Evolutionary conservation across 2,888 invertebrate genomes (phyloP), one percentile per base, ranked within the genome.

Genomic region (Emmelina monodactyla): DNA sequence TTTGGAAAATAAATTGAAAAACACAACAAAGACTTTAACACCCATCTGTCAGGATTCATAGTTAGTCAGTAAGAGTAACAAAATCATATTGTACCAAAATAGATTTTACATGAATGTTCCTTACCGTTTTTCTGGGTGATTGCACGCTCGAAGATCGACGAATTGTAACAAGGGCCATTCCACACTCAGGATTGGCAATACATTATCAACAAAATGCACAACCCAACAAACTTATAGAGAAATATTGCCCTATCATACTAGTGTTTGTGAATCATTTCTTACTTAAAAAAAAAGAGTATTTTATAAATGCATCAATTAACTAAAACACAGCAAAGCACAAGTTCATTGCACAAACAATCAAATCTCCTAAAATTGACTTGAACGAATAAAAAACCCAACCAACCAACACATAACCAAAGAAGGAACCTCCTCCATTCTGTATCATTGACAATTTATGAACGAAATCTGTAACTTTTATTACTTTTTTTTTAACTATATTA

Each of bases 121-220:
- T 67, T 52, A 79, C 79, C 72, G 76, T 68, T 69, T 75, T 72
- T 58, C 65, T 75, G 57, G 73, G 70, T 67, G 76, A 66, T 65
- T 71, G 78, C 58, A 79, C 73, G 70, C 76, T 79, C 53, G 75
- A 66, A 63, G 79, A 78, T 62, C 79, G 78, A 51, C 75, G 72
- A 63, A 78, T 78, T 52, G 76, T 78, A 62, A 79, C 76, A 56
- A 79, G 76, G 69, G 79, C 79, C 79, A 79, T 79, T 64, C 67
- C 78, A 79, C 73, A 73, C 65, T 64, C 68, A 55, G 62, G 58
- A 60, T 65, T 67, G 56, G 61, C 54, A 67, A 65, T 62, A 25
- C 71, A 75, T 75, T 66, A 65, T 68, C 61, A 55, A 58, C 63
- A 59, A 62, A 69, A 62, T 59, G 61, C 53, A 66, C 67, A 69